Base-by-base conservation (phyloP, 2,797 vertebrate genomes). In the Cyprinella venusta region DNA sequence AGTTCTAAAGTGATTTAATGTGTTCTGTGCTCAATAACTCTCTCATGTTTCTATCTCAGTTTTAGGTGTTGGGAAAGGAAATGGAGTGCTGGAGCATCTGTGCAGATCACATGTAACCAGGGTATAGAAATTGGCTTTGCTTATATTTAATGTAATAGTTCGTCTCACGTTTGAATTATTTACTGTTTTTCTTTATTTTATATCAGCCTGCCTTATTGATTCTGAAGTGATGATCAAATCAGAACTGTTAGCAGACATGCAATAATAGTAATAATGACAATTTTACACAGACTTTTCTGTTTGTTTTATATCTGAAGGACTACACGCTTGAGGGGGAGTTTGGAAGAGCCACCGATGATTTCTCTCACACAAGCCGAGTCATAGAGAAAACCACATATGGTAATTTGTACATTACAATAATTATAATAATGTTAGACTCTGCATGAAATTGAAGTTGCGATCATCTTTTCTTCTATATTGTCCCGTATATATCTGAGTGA, bases 321-420 rank as follows among this genome's bases (percentile, higher is more conserved):
- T 99, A 99, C 88, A 97, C 94, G 0, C 76, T 99, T 13, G 91
- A 94, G 1, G 97, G 97, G 10, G 90, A 94, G 84, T 96, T 99
- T 85, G 98, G 98, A 80, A 96, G 90, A 82, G 97, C 97, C 69
- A 97, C 97, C 1, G 92, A 96, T 19, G 92, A 98, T 90, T 99
- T 98, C 90, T 92, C 95, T 42, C 92, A 96, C 83, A 92, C 81
- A 0, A 96, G 97, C 81, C 93, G 90, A 75, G 88, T 97, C 79
- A 81, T 99, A 61, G 98, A 99, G 92, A 96, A 94, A 90, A 95
- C 96, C 0, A 98, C 97, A 0, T 98, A 95, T 1, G 95, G 98
- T 99, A 91, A 94, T 93, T 33, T 50, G 8, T 42, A 45, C 65
- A 70, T 75, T 84, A n/a, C 30, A 26, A 9, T 50, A 7, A 63